Evolutionary conservation across 2,113 vertebrate species (phyloP).

Genomic region (Poeciliopsis prolifica): DNA sequence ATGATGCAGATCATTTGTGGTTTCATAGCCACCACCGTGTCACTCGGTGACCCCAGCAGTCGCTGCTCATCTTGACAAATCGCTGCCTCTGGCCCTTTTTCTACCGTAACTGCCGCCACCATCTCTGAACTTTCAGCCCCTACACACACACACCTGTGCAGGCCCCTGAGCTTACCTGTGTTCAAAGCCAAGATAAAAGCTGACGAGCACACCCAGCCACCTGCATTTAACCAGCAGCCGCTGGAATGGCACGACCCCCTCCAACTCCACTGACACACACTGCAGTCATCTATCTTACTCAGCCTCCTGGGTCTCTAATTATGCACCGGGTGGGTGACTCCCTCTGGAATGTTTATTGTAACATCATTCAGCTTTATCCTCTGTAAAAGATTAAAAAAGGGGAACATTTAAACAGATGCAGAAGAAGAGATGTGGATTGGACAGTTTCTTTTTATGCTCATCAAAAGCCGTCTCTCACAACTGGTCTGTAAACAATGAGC

Average conservation of each 20-base stretch:
- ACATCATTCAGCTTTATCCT: constrained; percentile 29
- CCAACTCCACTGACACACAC: constrained; percentile 56
- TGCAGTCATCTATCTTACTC: constrained; percentile 62
- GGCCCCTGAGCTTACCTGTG: constrained; percentile 56
- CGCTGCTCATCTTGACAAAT: constrained; percentile 41
- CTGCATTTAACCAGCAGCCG: constrained; percentile 63
- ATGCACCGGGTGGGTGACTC: constrained; percentile 64
- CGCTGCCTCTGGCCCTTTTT: constrained; percentile 49
- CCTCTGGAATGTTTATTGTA: constrained; percentile 68
- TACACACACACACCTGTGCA: constrained; percentile 50
- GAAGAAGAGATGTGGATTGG: neutral
- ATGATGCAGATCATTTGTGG: constrained; percentile 62
- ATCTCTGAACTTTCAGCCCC: constrained; percentile 17
- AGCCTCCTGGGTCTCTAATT: constrained; percentile 71
- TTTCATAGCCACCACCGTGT: constrained; percentile 34
- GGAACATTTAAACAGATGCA: constrained; percentile 14
- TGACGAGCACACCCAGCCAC: constrained; percentile 59
- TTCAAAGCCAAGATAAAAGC: constrained; percentile 76
- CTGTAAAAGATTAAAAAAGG: constrained; percentile 7
- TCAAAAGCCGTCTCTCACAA: neutral
- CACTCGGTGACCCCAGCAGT: constrained; percentile 50
- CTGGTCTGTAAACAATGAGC: neutral
- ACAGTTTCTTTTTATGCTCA: neutral
- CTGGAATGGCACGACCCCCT: constrained; percentile 12
- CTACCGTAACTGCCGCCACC: constrained; percentile 23